These are phyloP conservation scores for Chrysolina oricalcia DNA, from an alignment of 2,888 invertebrate genomes.

Conservation along the genomic window DNA sequence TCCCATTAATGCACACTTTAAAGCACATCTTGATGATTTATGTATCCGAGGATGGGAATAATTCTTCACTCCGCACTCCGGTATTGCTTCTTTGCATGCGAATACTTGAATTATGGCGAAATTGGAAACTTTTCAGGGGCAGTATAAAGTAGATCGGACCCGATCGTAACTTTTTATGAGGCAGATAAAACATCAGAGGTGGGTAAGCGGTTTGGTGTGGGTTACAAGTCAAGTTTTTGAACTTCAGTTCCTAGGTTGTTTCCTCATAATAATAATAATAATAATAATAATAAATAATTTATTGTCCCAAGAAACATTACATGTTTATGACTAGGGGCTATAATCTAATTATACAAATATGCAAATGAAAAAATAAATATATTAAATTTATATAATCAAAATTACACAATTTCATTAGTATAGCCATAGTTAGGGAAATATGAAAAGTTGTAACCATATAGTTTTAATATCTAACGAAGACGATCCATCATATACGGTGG, in stretches of 20 bases:
- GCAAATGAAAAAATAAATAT: too few species aligned
- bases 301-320: too few species aligned
- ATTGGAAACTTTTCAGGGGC: conserved; percentile 23
- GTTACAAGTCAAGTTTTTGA: not conserved
- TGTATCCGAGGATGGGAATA: not conserved
- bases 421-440: too few species aligned
- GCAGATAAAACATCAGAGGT: not conserved
- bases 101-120: conserved; percentile 13
- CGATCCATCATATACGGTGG: too few species aligned
- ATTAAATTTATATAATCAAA: too few species aligned
- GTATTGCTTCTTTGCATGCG: conserved; percentile 22
- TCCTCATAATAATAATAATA: not conserved
- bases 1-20: conserved; percentile 18
- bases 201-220: not conserved
- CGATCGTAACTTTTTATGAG: conserved; percentile 14
- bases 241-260: not conserved
- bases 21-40: conserved; percentile 1
- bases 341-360: too few species aligned
- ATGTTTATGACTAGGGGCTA: too few species aligned
- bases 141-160: conserved; percentile 19
- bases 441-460: too few species aligned
- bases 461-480: too few species aligned
- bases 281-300: too few species aligned
- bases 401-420: too few species aligned
- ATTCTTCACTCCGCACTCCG: conserved; percentile 5